Evolutionary conservation across 1,140 invertebrate species (phyloP).

Genomic region (Drosophila truncata): DNA sequence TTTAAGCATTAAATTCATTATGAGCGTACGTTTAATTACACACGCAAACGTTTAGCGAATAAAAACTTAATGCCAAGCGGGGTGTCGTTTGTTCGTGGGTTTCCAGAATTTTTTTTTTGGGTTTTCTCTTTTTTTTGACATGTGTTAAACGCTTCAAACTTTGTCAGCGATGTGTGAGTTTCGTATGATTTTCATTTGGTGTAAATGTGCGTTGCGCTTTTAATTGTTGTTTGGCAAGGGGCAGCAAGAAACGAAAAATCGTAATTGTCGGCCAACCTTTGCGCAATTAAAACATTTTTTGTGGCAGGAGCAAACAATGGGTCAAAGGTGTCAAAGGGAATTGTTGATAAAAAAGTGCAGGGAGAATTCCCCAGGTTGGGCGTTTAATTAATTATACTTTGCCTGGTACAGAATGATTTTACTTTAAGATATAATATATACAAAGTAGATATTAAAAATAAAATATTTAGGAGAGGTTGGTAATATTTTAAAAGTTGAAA

Average conservation of each 20-base stretch:
- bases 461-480: neutral
- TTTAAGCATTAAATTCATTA: slow-evolving; percentile 71
- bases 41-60: slow-evolving; percentile 52
- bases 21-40: slow-evolving; percentile 70
- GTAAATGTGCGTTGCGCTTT: slow-evolving; percentile 63
- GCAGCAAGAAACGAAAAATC: slow-evolving; percentile 33
- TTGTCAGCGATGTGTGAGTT: slow-evolving; percentile 19
- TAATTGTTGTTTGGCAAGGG: slow-evolving; percentile 73
- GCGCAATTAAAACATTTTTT: slow-evolving; percentile 65
- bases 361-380: neutral
- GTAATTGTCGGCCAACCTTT: slow-evolving; percentile 33
- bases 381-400: neutral
- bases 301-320: slow-evolving; percentile 9
- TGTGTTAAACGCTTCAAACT: slow-evolving; percentile 64
- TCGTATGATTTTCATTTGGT: slow-evolving; percentile 21
- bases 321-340: slow-evolving; percentile 26
- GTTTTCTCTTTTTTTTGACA: slow-evolving; percentile 3
- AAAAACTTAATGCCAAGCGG: slow-evolving; percentile 52
- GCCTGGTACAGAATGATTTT: rapidly evolving
- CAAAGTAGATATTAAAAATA: too few species aligned
- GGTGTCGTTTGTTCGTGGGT: slow-evolving; percentile 53
- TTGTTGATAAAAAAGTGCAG: slow-evolving; percentile 5
- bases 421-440: neutral
- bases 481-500: neutral
- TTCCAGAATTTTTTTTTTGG: neutral